phyloP scores from a whole-genome alignment of 2,888 invertebrate genomes.

The Chymomyza amoena region DNA sequence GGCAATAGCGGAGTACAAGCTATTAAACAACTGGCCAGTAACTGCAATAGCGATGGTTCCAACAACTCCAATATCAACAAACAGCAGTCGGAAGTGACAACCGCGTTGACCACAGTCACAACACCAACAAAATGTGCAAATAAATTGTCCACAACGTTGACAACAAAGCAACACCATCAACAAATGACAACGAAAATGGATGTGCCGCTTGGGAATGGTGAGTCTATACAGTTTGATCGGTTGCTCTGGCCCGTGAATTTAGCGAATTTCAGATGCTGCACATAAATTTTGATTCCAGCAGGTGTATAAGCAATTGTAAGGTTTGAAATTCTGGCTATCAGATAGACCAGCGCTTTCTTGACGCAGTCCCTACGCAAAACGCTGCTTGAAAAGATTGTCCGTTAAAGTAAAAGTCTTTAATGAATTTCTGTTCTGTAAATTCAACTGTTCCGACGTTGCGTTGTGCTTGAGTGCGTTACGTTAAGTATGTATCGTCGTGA shows the following conservation, averaged over 20 bases:
- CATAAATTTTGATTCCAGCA: slow-evolving; percentile 49
- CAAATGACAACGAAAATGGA: slow-evolving; percentile 69
- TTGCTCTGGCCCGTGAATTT: not conserved
- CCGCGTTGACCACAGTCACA: slow-evolving; percentile 51
- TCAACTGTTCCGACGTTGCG: not conserved
- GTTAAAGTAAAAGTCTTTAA: not conserved
- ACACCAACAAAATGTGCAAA: slow-evolving; percentile 36
- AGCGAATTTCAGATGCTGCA: slow-evolving; percentile 45
- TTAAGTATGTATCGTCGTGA: not conserved
- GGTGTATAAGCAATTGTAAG: slow-evolving; percentile 13
- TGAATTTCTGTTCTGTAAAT: not conserved
- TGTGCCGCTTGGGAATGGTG: slow-evolving; percentile 79
- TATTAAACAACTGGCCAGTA: slow-evolving; percentile 20
- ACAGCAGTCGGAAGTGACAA: slow-evolving; percentile 38
- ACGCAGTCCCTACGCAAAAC: slow-evolving; percentile 24
- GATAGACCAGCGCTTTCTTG: not conserved
- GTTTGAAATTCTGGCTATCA: not conserved
- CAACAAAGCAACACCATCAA: slow-evolving; percentile 44
- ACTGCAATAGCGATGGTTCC: slow-evolving; percentile 40
- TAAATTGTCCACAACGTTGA: slow-evolving; percentile 56
- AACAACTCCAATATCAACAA: slow-evolving; percentile 33
- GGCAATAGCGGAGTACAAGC: not conserved
- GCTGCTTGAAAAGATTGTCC: not conserved
- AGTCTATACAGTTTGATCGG: slow-evolving; percentile 63
- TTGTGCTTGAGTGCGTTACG: too few relatives aligned